These are phyloP conservation scores for Manis javanica DNA, from an alignment of 2,797 vertebrate species.

Conservation along the genomic window DNA sequence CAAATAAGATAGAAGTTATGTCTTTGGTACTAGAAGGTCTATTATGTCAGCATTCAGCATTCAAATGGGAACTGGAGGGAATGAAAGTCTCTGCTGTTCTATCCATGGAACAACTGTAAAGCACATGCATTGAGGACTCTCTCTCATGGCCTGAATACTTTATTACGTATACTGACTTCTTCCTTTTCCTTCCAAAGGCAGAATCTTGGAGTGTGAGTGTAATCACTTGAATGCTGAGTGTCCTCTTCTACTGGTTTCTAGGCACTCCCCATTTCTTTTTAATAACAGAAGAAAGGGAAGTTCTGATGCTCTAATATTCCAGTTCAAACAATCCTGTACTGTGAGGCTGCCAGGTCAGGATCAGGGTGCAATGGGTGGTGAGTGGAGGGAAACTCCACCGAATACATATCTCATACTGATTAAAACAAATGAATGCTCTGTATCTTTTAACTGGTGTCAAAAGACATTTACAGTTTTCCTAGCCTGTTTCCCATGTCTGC, in stretches of 20 bases:
- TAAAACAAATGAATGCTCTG: slow-evolving; percentile 73
- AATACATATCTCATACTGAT: slow-evolving; percentile 70
- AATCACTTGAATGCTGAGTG: slow-evolving; percentile 51
- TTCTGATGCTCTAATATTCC: slow-evolving; percentile 43
- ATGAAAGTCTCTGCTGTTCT: background rate
- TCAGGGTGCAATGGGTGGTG: slow-evolving; percentile 25
- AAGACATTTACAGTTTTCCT: slow-evolving; percentile 77
- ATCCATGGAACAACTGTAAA: background rate
- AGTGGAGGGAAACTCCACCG: background rate
- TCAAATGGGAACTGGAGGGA: background rate
- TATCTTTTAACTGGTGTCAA: slow-evolving; percentile 64
- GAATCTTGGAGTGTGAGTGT: background rate
- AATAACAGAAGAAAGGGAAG: slow-evolving; percentile 27
- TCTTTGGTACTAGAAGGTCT: slow-evolving; percentile 28
- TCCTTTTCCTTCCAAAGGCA: slow-evolving; percentile 48
- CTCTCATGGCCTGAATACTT: slow-evolving; percentile 37
- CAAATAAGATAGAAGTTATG: slow-evolving; percentile 18
- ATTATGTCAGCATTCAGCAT: background rate
- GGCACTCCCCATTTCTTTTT: background rate
- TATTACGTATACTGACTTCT: slow-evolving; percentile 39
- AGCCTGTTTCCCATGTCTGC: slow-evolving; percentile 71
- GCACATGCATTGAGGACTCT: slow-evolving; percentile 39
- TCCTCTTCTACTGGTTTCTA: slow-evolving; percentile 29
- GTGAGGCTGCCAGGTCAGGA: slow-evolving; percentile 70
- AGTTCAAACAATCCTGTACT: slow-evolving; percentile 54